phyloP scores from a whole-genome alignment of 2,888 invertebrate species.

The Teleogryllus oceanicus region DNA sequence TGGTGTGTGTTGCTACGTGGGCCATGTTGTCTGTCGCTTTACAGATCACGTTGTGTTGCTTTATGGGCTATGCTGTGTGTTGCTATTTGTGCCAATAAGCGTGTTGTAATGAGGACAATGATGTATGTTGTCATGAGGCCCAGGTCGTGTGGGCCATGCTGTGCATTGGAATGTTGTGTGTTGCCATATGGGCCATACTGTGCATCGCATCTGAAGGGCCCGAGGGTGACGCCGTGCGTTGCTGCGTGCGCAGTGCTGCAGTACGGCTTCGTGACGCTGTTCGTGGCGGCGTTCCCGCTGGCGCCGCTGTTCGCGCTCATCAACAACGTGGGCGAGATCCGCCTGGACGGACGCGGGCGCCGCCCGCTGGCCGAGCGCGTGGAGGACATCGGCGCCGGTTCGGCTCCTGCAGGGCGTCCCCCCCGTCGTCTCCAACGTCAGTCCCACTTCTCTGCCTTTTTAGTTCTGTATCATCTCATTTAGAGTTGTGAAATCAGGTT shows the following conservation, averaged over 20 bases:
- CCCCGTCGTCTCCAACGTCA: conserved; percentile 79
- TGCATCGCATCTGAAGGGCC: too few species aligned
- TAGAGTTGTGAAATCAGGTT: not conserved
- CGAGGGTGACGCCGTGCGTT: too few species aligned
- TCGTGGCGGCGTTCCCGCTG: conserved; percentile 95
- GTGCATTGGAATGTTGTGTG: too few species aligned
- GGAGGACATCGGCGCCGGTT: conserved; percentile 91
- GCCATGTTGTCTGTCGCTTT: too few species aligned
- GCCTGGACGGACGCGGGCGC: conserved; percentile 90
- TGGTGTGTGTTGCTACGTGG: too few species aligned
- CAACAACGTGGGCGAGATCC: conserved; percentile 93
- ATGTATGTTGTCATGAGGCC: too few species aligned
- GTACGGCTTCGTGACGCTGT: conserved; percentile 94
- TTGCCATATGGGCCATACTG: too few species aligned
- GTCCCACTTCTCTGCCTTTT: conserved; percentile 40
- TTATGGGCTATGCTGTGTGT: too few species aligned
- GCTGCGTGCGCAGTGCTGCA: conserved; percentile 71
- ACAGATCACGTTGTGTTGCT: too few species aligned
- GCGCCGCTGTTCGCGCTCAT: conserved; percentile 92
- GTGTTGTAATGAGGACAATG: too few species aligned
- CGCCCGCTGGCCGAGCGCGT: conserved; percentile 85
- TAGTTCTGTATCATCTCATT: not conserved
- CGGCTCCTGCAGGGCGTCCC: conserved; percentile 82
- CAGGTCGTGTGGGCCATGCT: too few species aligned
- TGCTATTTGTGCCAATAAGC: too few species aligned